phyloP scores from a whole-genome alignment of 1,140 invertebrate species.

The Heliconius hewitsoni region DNA sequence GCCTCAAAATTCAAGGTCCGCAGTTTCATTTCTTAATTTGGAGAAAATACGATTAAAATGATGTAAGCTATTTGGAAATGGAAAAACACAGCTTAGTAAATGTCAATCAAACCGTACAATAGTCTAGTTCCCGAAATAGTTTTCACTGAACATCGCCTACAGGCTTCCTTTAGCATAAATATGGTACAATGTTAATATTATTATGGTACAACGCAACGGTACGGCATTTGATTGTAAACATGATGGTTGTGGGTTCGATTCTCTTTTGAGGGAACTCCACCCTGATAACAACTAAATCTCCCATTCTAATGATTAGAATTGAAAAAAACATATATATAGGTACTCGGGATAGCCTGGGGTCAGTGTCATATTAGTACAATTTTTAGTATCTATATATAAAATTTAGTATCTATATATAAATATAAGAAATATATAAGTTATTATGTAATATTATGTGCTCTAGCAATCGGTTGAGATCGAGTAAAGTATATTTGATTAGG shows the following conservation, averaged over 20 bases:
- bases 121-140: background rate
- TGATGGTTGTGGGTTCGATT: too few relatives aligned
- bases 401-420: too few relatives aligned
- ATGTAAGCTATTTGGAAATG: background rate
- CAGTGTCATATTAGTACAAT: too few relatives aligned
- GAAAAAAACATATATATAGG: too few relatives aligned
- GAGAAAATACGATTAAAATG: background rate
- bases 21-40: background rate
- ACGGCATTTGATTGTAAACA: too few relatives aligned
- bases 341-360: too few relatives aligned
- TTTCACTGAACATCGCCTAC: background rate
- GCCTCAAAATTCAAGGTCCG: background rate
- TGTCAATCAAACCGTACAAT: background rate
- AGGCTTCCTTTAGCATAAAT: background rate
- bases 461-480: constrained; percentile 33
- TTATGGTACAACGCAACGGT: background rate
- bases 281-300: too few relatives aligned
- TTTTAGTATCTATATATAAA: too few relatives aligned
- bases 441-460: background rate
- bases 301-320: too few relatives aligned
- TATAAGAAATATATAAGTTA: too few relatives aligned
- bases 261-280: too few relatives aligned
- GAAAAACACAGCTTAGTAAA: background rate
- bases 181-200: background rate
- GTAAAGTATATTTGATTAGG: constrained; percentile 72